Base-by-base conservation (phyloP, 1,140 invertebrate genomes). In the Drosophila truncata region DNA sequence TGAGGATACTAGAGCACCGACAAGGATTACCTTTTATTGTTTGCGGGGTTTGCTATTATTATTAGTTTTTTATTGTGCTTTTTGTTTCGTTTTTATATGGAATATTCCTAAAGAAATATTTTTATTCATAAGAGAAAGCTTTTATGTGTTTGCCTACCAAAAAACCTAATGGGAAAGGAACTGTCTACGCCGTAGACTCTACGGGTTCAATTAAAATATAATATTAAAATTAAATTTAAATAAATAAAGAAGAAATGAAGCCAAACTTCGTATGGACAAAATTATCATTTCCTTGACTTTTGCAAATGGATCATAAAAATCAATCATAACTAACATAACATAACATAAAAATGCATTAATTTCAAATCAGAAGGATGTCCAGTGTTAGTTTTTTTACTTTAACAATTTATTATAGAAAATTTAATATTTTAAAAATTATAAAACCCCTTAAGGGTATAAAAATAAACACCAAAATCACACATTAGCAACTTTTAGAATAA, bases 71-170 rank as follows among this genome's bases (percentile, higher is more conserved):
- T 35, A 11, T 0, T 1, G 2, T 2, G 8, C 8, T 7, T 20
- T 18, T 16, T 54, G 10, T 16, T 54, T 54, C 13, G 4, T 5
- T 16, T 23, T 54, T 35, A 3, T 23, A 35, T 3, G 4, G 23
- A 25, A 25, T 3, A 23, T 35, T 54, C 3, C 13, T 23, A 54
- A 10, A 16, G 8, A 20, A 33, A 52, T 33, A 20, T 10, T 8
- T 25, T 4, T 8, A 33, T 13, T 4, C 9, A 16, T 18, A 2
- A 11, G 9, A 18, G 4, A 11, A 41, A 11, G 4, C 39, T 41
- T 41, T 4, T 4, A 18, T 4, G 27, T 7, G 2, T 50, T 18
- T 29, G 4, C 0, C 1, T 7, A 3, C 1, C 0, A 1, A 11
- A 29, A 13, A 50, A 29, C 4, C 1, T 2, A 18, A 18, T 11